Percentiles rank a stretch among this genome's conserved stretches.
phyloP scores from a whole-genome alignment of 2,888 invertebrate genomes.

The Selenia dentaria region DNA sequence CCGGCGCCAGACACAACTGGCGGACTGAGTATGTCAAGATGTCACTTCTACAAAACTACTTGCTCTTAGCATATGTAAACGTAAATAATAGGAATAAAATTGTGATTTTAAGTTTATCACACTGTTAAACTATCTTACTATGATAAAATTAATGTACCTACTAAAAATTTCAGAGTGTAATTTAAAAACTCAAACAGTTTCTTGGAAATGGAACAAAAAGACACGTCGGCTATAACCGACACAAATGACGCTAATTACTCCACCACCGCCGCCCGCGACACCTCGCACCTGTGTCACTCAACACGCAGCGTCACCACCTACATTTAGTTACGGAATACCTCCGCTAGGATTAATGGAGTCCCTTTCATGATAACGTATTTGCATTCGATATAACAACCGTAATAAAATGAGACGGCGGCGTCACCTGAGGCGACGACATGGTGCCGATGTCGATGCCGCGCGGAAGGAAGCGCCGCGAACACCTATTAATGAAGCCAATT shows the following conservation, averaged over 20 bases:
- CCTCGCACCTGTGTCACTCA: background rate
- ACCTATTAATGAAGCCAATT: slow-evolving; percentile 57
- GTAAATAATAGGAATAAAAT: no score
- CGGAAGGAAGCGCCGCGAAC: background rate
- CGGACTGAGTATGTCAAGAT: background rate
- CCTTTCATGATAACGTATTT: background rate
- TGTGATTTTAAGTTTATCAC: no score
- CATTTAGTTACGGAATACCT: background rate
- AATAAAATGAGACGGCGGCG: slow-evolving; percentile 19
- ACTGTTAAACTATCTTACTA: no score
- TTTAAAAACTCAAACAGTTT: no score
- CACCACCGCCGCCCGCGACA: background rate
- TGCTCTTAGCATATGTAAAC: no score
- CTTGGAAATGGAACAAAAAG: background rate
- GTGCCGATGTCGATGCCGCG: background rate
- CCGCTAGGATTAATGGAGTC: background rate
- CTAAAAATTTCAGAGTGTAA: no score
- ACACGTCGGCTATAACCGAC: background rate
- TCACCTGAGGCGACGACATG: slow-evolving; percentile 42
- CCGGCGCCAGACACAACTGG: background rate
- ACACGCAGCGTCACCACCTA: background rate
- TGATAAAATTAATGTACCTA: no score
- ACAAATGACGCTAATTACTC: background rate
- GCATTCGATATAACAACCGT: slow-evolving; percentile 3
- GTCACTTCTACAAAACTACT: background rate